Evolutionary conservation across 2,113 vertebrate species (phyloP).

Genomic region (Salvator merianae): DNA sequence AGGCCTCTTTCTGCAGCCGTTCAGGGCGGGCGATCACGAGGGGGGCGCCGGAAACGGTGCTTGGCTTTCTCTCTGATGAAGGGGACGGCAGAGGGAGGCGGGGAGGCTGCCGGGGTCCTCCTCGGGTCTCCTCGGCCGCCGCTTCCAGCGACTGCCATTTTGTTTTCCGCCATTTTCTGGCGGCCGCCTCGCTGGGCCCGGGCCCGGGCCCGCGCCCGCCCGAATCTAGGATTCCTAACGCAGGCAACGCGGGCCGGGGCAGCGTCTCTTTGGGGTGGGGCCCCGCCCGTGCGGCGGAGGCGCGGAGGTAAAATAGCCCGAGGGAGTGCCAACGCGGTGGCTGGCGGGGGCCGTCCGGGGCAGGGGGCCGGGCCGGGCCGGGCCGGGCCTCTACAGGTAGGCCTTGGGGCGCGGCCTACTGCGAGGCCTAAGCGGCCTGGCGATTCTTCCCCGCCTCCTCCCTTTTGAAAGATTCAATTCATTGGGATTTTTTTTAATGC

Average conservation of each 20-base stretch:
- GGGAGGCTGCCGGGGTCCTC: neutral
- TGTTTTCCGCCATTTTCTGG: constrained; percentile 70
- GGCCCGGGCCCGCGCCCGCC: neutral
- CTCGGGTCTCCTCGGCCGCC: neutral
- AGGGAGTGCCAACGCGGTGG: neutral
- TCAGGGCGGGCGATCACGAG: too few relatives aligned
- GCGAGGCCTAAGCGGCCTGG: constrained; percentile 22
- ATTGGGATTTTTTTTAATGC: neutral
- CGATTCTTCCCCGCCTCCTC: neutral
- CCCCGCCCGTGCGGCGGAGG: neutral
- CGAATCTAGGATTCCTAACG: too few relatives aligned
- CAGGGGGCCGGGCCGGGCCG: neutral
- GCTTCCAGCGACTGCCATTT: constrained; percentile 58
- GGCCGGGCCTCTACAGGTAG: neutral
- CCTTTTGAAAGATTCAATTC: neutral
- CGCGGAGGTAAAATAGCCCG: too few relatives aligned
- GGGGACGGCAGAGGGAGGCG: too few relatives aligned
- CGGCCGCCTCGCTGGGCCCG: neutral
- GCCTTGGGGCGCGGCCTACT: constrained; percentile 42
- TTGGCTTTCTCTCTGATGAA: too few relatives aligned
- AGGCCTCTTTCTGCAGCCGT: too few relatives aligned
- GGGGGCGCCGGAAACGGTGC: too few relatives aligned
- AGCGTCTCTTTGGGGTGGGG: rapidly evolving
- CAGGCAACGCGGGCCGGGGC: neutral
- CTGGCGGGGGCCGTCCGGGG: neutral